Base-by-base conservation (phyloP, 2,888 invertebrate genomes). In the Caenorhabditis japonica region DNA sequence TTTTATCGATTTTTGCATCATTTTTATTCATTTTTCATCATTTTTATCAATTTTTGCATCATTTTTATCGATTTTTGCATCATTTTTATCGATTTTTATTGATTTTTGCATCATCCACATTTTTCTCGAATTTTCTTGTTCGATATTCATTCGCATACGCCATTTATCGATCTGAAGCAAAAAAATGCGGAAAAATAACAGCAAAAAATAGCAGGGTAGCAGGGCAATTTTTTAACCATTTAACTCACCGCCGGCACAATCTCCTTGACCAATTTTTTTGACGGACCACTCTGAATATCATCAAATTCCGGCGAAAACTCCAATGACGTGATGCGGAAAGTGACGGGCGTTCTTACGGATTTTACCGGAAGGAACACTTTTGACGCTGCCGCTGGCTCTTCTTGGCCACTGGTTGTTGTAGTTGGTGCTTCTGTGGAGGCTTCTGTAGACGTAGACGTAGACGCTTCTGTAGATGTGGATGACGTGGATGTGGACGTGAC, bases 301-400 rank as follows among this genome's bases (percentile, higher is more conserved):
- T 47, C 44, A 34, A 74, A 74, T n/a, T 69, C 69, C 1, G 53
- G 39, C 4, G 38, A 39, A 39, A 69, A 74, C 2, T 74, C 69
- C 13, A 74, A 15, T 3, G 74, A 74, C 1, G 41, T 15, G 41
- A 74, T 69, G 4, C 74, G 74, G 25, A 74, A 36, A 0, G 44
- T 41, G 12, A 74, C 36, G 17, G 74, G 69, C 7, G 74, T 74
- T 36, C 59, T 36, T 15, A 66, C 39, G 17, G 62, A 36, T 52
- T 74, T 74, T 5, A 46, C 46, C 2, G 74, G 74, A 4, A 61
- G 49, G 46, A 74, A 74, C 13, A 69, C 69, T 51, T 62, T 71
- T 7, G 70, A 61, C 1, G 68, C 58, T 10, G 64, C 41, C 10
- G 39, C 19, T 4, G 64, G 36, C 1, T 47, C 47, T n/a, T 56